phyloP scores from a whole-genome alignment of 2,113 vertebrate genomes.

The Actenoides hombroni region DNA sequence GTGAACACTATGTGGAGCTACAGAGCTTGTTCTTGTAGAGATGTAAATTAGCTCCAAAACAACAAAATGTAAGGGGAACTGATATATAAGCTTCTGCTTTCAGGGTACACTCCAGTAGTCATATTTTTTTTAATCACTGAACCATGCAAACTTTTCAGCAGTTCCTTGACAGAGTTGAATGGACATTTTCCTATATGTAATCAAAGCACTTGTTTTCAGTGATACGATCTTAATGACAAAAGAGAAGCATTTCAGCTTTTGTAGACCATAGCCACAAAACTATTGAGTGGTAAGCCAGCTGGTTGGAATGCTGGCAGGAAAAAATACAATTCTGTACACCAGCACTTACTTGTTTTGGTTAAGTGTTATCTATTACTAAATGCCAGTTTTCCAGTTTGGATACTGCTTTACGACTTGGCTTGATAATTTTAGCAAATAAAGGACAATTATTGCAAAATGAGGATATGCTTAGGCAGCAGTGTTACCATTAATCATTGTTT shows the following conservation, averaged over 20 bases:
- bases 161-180: constrained; percentile 3
- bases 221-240: not conserved
- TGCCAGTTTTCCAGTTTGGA: not conserved
- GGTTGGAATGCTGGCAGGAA: not conserved
- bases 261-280: not conserved
- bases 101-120: not conserved
- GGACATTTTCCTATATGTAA: not conserved
- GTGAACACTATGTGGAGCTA: constrained; percentile 45
- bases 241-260: not conserved
- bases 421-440: not conserved
- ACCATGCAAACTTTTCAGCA: not conserved
- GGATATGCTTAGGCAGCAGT: not conserved
- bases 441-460: not conserved
- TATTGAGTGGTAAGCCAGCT: not conserved
- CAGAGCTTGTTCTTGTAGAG: not conserved
- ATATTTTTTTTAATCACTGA: not conserved
- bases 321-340: not conserved
- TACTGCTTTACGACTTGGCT: not conserved
- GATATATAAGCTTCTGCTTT: not conserved
- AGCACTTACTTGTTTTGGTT: not conserved
- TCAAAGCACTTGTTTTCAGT: not conserved
- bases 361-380: not conserved
- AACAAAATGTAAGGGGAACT: not conserved
- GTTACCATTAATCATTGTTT: not conserved
- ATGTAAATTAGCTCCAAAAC: not conserved